These are phyloP conservation scores for Caenorhabditis sp. DNA, from an alignment of 2,888 invertebrate genomes.

Conservation along the genomic window DNA sequence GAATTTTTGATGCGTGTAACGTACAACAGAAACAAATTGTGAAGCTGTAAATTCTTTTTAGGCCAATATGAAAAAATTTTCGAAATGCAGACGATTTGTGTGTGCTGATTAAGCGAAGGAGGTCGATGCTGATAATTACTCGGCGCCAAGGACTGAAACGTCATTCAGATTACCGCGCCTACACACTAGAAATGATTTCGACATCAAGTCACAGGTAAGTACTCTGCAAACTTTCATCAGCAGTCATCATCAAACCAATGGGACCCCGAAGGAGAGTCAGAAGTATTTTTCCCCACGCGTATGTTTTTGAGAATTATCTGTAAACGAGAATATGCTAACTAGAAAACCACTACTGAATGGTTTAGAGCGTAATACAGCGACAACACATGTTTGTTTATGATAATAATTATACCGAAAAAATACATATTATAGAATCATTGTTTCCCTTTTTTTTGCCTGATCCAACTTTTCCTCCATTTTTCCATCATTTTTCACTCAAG, in stretches of 20 bases:
- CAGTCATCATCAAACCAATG: not conserved
- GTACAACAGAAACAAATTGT: not conserved
- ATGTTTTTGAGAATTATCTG: not conserved
- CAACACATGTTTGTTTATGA: constrained; percentile 59
- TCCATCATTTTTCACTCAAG: constrained; percentile 5
- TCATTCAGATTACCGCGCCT: constrained; percentile 39
- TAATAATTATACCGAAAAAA: constrained; percentile 15
- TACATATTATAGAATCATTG: constrained; percentile 18
- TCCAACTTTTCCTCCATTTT: constrained; percentile 11
- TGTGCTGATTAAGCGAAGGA: constrained; percentile 39
- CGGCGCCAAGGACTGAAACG: constrained; percentile 56
- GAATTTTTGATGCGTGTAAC: not conserved
- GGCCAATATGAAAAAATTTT: not conserved
- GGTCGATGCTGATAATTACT: constrained; percentile 55
- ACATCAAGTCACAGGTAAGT: constrained; percentile 23
- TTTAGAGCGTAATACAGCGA: constrained; percentile 15
- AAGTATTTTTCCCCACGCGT: not conserved
- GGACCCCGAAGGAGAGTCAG: not conserved
- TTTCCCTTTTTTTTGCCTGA: constrained; percentile 22
- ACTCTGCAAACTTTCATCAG: constrained; percentile 1
- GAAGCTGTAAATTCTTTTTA: constrained; percentile 4
- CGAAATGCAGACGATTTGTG: constrained; percentile 18
- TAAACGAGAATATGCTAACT: constrained; percentile 2
- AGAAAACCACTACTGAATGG: constrained; percentile 40
- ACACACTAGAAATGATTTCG: constrained; percentile 25